Percentiles rank a stretch among this genome's conserved stretches.
These are phyloP conservation scores for Apomyelois bistriatella DNA, from an alignment of 2,888 invertebrate species.

Conservation along the genomic window DNA sequence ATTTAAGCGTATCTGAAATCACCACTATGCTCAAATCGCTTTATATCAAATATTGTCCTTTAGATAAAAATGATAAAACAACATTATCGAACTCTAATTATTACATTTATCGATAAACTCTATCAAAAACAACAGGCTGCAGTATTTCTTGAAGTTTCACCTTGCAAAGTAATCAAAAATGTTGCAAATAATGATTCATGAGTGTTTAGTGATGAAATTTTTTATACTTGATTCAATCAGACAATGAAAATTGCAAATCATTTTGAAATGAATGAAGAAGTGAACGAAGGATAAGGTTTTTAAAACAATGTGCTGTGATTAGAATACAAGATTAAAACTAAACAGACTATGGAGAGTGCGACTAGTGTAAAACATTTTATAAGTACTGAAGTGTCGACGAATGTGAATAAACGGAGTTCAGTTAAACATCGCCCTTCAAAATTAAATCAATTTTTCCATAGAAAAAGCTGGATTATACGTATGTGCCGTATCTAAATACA, in stretches of 20 bases:
- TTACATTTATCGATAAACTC: not conserved
- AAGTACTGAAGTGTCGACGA: not conserved
- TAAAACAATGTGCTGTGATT: too few species aligned
- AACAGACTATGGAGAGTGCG: not conserved
- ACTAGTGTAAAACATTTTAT: not conserved
- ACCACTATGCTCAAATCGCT: not conserved
- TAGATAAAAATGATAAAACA: slow-evolving; percentile 4
- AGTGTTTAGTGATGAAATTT: not conserved
- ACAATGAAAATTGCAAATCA: not conserved
- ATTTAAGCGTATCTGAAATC: not conserved
- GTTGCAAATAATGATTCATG: not conserved
- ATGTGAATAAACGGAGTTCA: not conserved
- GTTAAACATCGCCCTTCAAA: slow-evolving; percentile 3
- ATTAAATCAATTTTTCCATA: slow-evolving; percentile 8
- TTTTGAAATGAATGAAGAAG: not conserved
- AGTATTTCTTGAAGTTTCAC: not conserved
- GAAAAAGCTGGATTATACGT: slow-evolving; percentile 12
- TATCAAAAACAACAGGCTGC: not conserved
- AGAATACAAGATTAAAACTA: not conserved
- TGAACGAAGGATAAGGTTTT: too few species aligned
- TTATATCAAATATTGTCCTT: slow-evolving; percentile 14
- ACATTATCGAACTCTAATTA: slow-evolving; percentile 5
- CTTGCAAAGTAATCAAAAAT: not conserved
- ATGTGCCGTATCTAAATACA: not conserved
- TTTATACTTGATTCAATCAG: not conserved